Conservation (phyloP, 2,113 vertebrate species). For the Erinaceus europaeus region DNA sequence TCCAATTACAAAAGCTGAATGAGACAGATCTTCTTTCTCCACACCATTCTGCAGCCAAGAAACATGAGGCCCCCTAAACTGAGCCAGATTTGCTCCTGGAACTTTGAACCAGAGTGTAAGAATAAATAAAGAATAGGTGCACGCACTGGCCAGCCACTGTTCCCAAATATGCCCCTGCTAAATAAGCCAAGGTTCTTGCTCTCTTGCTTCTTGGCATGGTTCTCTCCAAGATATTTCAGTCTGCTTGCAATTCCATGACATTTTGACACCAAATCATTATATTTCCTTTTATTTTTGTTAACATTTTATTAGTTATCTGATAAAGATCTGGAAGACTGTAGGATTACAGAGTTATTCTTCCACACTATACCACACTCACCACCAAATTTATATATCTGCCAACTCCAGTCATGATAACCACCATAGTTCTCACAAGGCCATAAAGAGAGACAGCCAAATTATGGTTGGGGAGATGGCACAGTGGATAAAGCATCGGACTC, state of each 20-base stretch:
- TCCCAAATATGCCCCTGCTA: neutral
- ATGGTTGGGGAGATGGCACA: too few relatives aligned
- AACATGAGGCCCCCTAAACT: neutral
- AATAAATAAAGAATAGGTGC: neutral
- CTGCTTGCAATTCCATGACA: neutral
- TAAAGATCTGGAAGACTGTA: too few relatives aligned
- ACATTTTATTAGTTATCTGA: too few relatives aligned
- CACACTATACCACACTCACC: neutral
- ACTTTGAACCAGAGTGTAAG: neutral
- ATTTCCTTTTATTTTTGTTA: neutral
- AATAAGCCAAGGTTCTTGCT: neutral
- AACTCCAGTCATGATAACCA: too few relatives aligned
- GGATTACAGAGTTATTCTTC: too few relatives aligned
- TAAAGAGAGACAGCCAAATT: too few relatives aligned
- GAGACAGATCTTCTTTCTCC: neutral
- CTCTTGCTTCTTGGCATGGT: neutral
- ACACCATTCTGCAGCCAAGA: neutral
- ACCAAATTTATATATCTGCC: too few relatives aligned
- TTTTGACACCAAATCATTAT: neutral
- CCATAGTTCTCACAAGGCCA: too few relatives aligned
- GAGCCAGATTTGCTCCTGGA: neutral
- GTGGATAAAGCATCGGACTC: too few relatives aligned
- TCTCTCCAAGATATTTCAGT: neutral
- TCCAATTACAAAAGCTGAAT: neutral
- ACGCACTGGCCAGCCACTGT: accelerated